A percentile compares a stretch with the other conserved stretches of the same genome.
These are phyloP conservation scores for Pseudorhombus dupliciocellatus DNA, from an alignment of 2,113 vertebrate species.

Conservation along the genomic window DNA sequence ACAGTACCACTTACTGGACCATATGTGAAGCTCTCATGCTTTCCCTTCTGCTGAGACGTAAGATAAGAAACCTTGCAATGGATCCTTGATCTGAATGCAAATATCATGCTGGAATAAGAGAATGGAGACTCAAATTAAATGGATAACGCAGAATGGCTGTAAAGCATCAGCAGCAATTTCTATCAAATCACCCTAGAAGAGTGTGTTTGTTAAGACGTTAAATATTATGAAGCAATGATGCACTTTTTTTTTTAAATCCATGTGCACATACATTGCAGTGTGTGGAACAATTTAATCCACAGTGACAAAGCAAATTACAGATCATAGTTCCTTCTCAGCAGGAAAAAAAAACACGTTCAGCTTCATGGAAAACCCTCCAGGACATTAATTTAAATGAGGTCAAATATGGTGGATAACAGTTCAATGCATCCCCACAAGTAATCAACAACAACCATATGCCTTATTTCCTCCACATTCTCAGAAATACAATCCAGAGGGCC, in stretches of 20 bases:
- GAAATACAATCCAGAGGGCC: slow-evolving; percentile 6
- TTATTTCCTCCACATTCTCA: slow-evolving; percentile 32
- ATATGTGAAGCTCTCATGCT: slow-evolving; percentile 26
- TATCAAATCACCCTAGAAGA: not conserved
- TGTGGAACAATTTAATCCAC: slow-evolving; percentile 12
- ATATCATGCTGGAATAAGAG: not conserved
- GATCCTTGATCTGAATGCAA: slow-evolving; percentile 1
- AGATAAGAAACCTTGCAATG: slow-evolving; percentile 14
- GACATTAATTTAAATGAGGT: slow-evolving; percentile 40
- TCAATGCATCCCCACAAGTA: slow-evolving; percentile 32
- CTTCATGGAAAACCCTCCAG: slow-evolving; percentile 20
- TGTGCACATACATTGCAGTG: not conserved
- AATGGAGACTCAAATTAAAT: slow-evolving; percentile 5
- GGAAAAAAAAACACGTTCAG: slow-evolving; percentile 19
- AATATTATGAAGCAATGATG: not conserved
- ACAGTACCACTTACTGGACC: not conserved
- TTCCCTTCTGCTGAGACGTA: slow-evolving; percentile 6
- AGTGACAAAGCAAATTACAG: slow-evolving; percentile 13
- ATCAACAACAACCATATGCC: slow-evolving; percentile 22
- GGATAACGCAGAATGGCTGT: slow-evolving; percentile 4
- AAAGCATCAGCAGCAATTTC: slow-evolving; percentile 1
- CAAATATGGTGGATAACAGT: slow-evolving; percentile 44
- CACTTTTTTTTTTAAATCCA: slow-evolving; percentile 8
- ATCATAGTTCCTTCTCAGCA: slow-evolving; percentile 9
- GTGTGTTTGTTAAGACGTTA: not conserved